Evolutionary conservation across 2,113 vertebrate genomes (phyloP).

Genomic region (Salvelinus fontinalis): DNA sequence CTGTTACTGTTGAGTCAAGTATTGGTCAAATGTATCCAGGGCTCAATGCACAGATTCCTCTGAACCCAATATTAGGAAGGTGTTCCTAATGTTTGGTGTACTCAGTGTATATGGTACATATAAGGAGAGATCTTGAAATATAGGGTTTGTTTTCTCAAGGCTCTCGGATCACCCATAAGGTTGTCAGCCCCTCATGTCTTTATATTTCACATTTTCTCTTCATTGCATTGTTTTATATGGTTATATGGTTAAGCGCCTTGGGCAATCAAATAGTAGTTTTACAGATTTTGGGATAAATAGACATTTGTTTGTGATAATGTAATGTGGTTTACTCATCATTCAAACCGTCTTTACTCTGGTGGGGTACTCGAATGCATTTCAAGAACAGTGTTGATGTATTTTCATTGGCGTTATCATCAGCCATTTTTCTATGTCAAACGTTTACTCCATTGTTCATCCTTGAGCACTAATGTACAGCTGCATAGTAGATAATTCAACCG

Average conservation of each 20-base stretch:
- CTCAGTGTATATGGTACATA: neutral
- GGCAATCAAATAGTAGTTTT: no score
- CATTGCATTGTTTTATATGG: neutral
- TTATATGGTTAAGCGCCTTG: no score
- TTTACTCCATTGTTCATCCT: neutral
- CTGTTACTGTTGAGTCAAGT: conserved; percentile 61
- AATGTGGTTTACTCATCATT: neutral
- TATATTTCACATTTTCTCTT: neutral
- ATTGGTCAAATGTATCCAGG: conserved; percentile 60
- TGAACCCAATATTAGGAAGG: conserved; percentile 39
- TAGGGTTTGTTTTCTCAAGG: neutral
- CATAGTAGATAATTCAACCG: neutral
- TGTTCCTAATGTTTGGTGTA: neutral
- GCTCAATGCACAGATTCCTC: conserved; percentile 51
- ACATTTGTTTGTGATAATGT: neutral
- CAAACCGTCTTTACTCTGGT: neutral
- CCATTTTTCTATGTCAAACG: neutral
- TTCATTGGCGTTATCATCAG: no score
- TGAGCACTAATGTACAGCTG: neutral
- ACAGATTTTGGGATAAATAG: no score
- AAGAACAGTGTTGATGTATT: no score
- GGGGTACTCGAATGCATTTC: neutral
- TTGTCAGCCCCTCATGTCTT: no score
- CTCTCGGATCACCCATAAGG: no score
- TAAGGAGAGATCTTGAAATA: neutral